Conservation (phyloP, 1,140 invertebrate genomes). For the Scaptomyza hsui region DNA sequence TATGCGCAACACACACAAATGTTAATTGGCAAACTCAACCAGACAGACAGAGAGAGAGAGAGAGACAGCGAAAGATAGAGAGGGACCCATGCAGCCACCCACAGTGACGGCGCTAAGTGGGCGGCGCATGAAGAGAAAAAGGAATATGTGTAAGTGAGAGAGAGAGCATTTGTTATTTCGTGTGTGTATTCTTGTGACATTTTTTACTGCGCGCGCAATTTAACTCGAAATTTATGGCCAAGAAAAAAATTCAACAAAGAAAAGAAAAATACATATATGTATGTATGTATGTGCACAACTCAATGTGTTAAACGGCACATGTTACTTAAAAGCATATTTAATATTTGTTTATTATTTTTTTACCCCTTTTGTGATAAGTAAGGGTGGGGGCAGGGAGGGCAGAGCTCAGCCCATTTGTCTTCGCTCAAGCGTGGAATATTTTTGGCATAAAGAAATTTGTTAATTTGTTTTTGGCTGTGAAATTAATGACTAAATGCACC, state of each 20-base stretch:
- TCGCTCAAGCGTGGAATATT: constrained; percentile 74
- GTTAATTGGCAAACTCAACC: constrained; percentile 72
- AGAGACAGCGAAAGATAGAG: constrained; percentile 16
- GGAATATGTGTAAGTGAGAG: neutral
- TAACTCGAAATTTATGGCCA: constrained; percentile 78
- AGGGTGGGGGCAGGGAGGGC: neutral
- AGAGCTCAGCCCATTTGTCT: constrained; percentile 71
- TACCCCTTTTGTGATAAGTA: constrained; percentile 18
- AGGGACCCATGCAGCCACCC: constrained; percentile 48
- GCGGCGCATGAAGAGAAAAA: constrained; percentile 46
- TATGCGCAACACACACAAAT: constrained; percentile 41
- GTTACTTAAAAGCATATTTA: constrained; percentile 76
- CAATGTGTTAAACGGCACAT: constrained; percentile 83
- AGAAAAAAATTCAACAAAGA: constrained; percentile 46
- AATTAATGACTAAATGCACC: constrained; percentile 63
- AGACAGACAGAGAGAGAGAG: constrained; percentile 7
- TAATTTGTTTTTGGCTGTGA: constrained; percentile 64
- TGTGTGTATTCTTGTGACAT: constrained; percentile 24
- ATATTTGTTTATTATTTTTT: constrained; percentile 63
- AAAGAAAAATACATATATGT: constrained; percentile 30
- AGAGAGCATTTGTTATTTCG: constrained; percentile 15
- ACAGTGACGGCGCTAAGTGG: constrained; percentile 66
- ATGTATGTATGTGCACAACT: no score
- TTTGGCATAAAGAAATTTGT: constrained; percentile 75
- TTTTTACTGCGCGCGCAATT: constrained; percentile 77